Evolutionary conservation across 2,888 invertebrate species (phyloP).

Genomic region (Drosophila tanythrix): DNA sequence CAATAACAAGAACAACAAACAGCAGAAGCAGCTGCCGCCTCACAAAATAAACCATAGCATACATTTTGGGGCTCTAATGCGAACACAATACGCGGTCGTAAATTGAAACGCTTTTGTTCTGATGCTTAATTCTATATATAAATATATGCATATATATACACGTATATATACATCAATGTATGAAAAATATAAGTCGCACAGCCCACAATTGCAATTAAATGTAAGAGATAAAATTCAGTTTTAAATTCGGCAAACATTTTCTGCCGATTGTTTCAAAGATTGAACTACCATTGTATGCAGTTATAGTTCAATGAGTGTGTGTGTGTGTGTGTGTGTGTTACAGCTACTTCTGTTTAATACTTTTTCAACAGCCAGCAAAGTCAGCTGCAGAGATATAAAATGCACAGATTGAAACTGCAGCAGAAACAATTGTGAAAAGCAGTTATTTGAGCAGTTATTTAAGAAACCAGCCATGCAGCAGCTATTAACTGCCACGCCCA

Average conservation of each 20-base stretch:
- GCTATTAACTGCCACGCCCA: slow-evolving; percentile 11
- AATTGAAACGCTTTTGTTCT: not conserved
- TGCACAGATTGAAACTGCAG: slow-evolving; percentile 1
- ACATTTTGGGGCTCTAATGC: slow-evolving; percentile 47
- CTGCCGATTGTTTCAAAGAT: not conserved
- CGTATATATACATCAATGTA: not conserved
- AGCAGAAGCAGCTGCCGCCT: slow-evolving; percentile 44
- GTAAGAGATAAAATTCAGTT: not conserved
- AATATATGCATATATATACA: too few species aligned
- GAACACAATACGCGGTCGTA: not conserved
- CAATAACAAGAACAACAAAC: slow-evolving; percentile 23
- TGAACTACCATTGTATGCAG: not conserved
- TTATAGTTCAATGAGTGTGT: slow-evolving; percentile 3
- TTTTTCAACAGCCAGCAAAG: slow-evolving; percentile 40
- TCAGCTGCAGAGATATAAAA: not conserved
- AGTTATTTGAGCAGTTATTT: not conserved
- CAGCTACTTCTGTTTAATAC: slow-evolving; percentile 19
- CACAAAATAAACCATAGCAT: slow-evolving; percentile 48
- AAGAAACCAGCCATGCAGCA: slow-evolving; percentile 1
- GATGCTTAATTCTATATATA: too few species aligned
- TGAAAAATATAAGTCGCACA: not conserved
- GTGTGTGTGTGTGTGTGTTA: slow-evolving; percentile 12
- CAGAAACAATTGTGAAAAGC: slow-evolving; percentile 7
- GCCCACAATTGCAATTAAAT: not conserved
- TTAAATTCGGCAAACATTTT: not conserved